Conservation (phyloP, 2,888 invertebrate species). For the Phaedon cochleariae region DNA sequence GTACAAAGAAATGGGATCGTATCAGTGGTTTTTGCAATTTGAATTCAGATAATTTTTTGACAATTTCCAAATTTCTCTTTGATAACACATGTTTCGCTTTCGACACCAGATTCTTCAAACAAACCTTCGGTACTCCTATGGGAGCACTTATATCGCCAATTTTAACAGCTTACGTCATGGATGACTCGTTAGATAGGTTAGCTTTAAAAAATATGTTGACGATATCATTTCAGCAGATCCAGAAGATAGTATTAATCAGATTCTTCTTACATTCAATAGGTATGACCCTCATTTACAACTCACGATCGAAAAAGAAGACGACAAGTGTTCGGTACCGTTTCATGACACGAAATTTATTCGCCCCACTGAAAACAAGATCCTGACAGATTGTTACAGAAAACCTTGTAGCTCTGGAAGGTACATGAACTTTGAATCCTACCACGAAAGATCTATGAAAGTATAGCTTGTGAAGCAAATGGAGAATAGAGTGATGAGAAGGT, state of each 20-base stretch:
- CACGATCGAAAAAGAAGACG: conserved; percentile 6
- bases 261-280: background rate
- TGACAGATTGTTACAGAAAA: conserved; percentile 35
- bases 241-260: background rate
- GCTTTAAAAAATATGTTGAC: no score
- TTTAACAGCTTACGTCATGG: no score
- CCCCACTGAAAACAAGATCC: conserved; percentile 16
- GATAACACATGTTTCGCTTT: no score
- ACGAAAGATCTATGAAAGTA: conserved; percentile 16
- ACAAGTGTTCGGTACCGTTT: conserved; percentile 16
- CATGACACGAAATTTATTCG: conserved; percentile 29
- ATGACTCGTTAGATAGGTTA: no score
- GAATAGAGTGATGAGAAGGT: conserved; percentile 5
- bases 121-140: no score
- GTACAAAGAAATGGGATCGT: no score
- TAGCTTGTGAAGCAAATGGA: conserved; percentile 18
- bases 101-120: no score
- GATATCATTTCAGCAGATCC: background rate
- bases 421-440: conserved; percentile 26
- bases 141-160: no score
- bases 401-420: conserved; percentile 28
- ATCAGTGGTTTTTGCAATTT: no score
- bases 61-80: no score
- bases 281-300: conserved; percentile 8
- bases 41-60: no score